Conservation (phyloP, 2,888 invertebrate genomes). For the Pachydiplax longipennis region DNA sequence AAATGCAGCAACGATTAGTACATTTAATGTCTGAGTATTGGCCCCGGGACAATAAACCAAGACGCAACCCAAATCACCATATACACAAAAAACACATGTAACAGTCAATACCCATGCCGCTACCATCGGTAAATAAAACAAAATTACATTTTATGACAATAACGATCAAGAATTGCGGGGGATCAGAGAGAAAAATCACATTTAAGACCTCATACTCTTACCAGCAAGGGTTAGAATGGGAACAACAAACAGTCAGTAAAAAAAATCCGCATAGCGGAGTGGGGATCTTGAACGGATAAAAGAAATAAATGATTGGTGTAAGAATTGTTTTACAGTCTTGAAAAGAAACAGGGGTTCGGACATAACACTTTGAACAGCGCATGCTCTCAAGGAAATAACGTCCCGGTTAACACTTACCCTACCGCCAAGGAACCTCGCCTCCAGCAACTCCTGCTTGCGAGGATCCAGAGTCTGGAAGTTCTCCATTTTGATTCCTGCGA, state of each 20-base stretch:
- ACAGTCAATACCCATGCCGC: background rate
- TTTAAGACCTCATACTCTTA: background rate
- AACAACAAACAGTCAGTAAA: background rate
- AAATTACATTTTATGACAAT: background rate
- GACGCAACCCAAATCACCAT: background rate
- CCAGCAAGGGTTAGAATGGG: background rate
- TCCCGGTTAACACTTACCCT: slow-evolving; percentile 73
- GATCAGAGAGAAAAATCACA: background rate
- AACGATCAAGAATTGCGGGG: background rate
- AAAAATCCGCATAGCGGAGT: background rate
- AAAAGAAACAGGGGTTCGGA: background rate
- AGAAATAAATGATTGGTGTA: background rate
- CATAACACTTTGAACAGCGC: background rate
- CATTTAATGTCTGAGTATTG: too few species aligned
- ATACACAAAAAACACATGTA: background rate
- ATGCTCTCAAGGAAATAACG: background rate
- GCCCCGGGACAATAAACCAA: too few species aligned
- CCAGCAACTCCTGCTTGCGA: slow-evolving; percentile 97
- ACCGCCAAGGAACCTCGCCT: slow-evolving; percentile 91
- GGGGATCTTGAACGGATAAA: background rate
- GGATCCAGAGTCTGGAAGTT: slow-evolving; percentile 97
- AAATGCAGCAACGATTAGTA: too few species aligned
- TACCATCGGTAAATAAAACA: background rate
- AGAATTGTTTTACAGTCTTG: background rate
- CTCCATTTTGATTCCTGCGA: slow-evolving; percentile 76